A percentile compares a stretch with the other conserved stretches of the same genome.
Evolutionary conservation across 2,797 vertebrate species (phyloP).

Genomic region (Sitta carolinensis): DNA sequence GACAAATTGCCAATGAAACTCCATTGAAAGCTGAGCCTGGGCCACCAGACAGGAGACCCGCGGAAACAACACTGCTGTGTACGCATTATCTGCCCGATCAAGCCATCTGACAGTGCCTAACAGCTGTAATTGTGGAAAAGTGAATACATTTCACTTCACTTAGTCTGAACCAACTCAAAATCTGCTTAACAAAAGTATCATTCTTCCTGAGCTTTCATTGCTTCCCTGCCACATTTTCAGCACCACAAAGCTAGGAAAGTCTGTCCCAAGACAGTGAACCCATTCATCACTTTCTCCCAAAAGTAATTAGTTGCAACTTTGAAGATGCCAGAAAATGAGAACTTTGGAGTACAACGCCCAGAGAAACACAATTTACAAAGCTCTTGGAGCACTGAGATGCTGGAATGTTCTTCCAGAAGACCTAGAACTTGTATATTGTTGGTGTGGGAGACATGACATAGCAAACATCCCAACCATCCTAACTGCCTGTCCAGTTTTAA

Average conservation of each 20-base stretch:
- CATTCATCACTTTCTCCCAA: not conserved
- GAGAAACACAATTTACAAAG: not conserved
- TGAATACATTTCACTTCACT: not conserved
- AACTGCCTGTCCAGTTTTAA: not conserved
- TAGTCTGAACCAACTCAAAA: not conserved
- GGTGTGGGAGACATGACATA: not conserved
- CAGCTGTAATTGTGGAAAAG: not conserved
- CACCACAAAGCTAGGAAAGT: not conserved
- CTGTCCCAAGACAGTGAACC: not conserved
- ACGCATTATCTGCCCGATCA: accelerated
- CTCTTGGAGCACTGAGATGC: not conserved
- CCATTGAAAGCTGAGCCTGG: not conserved
- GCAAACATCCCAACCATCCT: not conserved
- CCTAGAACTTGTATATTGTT: not conserved
- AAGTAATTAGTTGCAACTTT: not conserved
- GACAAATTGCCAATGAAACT: not conserved
- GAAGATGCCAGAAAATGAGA: not conserved
- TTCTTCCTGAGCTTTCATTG: not conserved
- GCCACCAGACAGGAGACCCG: accelerated
- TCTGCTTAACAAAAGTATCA: not conserved
- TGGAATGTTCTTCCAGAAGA: not conserved
- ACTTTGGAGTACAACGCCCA: not conserved
- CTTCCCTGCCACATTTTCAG: not conserved
- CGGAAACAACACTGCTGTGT: not conserved
- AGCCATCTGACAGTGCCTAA: not conserved